Percentiles rank a stretch among this genome's conserved stretches.
Evolutionary conservation across 64 coral and sea anemone genomes (phyloP).

Genomic region (Platygyra sinensis): DNA sequence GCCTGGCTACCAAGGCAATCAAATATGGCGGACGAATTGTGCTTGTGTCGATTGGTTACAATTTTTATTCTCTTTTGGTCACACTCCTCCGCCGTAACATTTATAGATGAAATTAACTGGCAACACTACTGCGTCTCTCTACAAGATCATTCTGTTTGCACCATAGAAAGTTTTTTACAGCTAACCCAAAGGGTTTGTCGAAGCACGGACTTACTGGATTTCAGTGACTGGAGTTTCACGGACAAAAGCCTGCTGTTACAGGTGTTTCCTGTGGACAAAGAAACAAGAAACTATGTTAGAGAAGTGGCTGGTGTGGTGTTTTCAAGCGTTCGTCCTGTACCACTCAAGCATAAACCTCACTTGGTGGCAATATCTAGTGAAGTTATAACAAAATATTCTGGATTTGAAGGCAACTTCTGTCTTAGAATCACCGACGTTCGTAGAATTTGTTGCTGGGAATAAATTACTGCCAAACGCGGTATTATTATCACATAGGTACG

Average conservation of each 20-base stretch:
- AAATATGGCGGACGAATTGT: background rate
- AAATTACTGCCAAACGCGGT: constrained; percentile 29
- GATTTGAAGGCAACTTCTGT: constrained; percentile 45
- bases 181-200: background rate
- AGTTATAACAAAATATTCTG: constrained; percentile 61
- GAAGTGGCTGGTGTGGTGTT: constrained; percentile 73
- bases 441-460: constrained; percentile 73
- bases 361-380: constrained; percentile 66
- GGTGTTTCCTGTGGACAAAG: constrained; percentile 62
- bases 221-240: constrained; percentile 66
- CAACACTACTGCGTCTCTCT: background rate
- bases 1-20: background rate
- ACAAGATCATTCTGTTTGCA: background rate
- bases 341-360: constrained; percentile 49
- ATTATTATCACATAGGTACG: constrained; percentile 77
- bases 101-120: background rate
- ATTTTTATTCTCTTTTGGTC: background rate
- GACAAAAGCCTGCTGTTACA: constrained; percentile 48
- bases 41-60: background rate
- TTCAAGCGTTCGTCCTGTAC: constrained; percentile 60
- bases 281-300: constrained; percentile 72
- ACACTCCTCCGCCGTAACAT: background rate
- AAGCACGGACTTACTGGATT: constrained; percentile 4
- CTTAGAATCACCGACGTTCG: constrained; percentile 23
- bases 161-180: background rate